Evolutionary conservation across 2,888 invertebrate species (phyloP).

Genomic region (Ametastegia equiseti): DNA sequence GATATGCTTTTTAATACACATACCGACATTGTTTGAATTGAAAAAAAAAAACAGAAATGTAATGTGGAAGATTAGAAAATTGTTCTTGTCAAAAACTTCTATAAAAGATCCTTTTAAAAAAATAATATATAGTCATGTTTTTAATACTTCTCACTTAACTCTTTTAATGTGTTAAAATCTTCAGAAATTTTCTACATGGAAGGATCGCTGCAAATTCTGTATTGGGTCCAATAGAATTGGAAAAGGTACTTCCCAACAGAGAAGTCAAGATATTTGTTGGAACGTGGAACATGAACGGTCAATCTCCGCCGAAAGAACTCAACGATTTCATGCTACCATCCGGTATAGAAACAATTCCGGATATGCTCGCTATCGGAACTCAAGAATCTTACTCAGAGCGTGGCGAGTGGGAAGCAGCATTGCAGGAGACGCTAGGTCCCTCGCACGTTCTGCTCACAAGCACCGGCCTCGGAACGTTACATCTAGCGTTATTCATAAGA

Average conservation of each 20-base stretch:
- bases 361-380: slow-evolving; percentile 94
- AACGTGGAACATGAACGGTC: slow-evolving; percentile 98
- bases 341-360: slow-evolving; percentile 90
- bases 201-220: slow-evolving; percentile 88
- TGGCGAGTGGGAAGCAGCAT: slow-evolving; percentile 91
- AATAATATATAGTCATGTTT: neutral
- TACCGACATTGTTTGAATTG: too few species aligned
- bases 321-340: slow-evolving; percentile 94
- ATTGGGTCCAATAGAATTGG: slow-evolving; percentile 90
- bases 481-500: slow-evolving; percentile 91
- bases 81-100: too few species aligned
- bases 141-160: neutral
- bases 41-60: too few species aligned
- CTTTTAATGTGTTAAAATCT: slow-evolving; percentile 52
- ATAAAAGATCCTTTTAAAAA: too few species aligned
- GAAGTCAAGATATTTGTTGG: slow-evolving; percentile 93
- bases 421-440: slow-evolving; percentile 96
- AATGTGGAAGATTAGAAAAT: too few species aligned
- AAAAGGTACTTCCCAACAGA: slow-evolving; percentile 90
- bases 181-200: slow-evolving; percentile 88
- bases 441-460: slow-evolving; percentile 89
- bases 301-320: slow-evolving; percentile 88
- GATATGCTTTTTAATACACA: too few species aligned
- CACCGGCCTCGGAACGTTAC: slow-evolving; percentile 84
- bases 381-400: slow-evolving; percentile 95